A percentile compares a stretch with the other conserved stretches of the same genome.
phyloP scores from a whole-genome alignment of 2,113 vertebrate genomes.

The Nettapus auritus region DNA sequence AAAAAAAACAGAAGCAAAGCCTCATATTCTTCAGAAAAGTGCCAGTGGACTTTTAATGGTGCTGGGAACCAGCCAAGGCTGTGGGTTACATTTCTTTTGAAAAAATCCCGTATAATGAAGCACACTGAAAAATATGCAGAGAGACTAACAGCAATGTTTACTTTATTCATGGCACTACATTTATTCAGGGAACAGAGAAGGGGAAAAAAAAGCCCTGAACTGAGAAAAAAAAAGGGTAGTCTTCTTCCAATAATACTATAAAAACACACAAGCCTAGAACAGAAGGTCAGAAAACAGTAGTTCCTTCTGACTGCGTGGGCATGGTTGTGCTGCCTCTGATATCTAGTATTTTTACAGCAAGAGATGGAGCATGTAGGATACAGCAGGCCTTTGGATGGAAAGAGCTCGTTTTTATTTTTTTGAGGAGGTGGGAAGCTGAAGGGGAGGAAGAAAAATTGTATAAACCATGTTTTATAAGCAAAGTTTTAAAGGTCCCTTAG shows the following conservation, averaged over 20 bases:
- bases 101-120: conserved; percentile 59
- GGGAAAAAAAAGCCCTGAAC: background rate
- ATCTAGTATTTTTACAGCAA: background rate
- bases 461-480: conserved; percentile 36
- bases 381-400: background rate
- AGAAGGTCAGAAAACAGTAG: background rate
- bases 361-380: background rate
- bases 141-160: conserved; percentile 61
- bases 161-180: conserved; percentile 56
- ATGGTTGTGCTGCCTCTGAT: background rate
- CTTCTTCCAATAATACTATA: background rate
- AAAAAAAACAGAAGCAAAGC: conserved; percentile 15
- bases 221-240: background rate
- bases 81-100: conserved; percentile 33
- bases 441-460: background rate
- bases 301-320: background rate
- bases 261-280: background rate
- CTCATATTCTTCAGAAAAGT: conserved; percentile 8
- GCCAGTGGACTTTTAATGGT: conserved; percentile 31
- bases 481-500: conserved; percentile 47
- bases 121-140: conserved; percentile 39
- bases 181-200: background rate
- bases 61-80: conserved; percentile 54
- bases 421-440: conserved; percentile 10
- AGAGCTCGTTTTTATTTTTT: background rate